These are phyloP conservation scores for Simalia tracyae DNA, from an alignment of 2,797 vertebrate species.

Conservation along the genomic window DNA sequence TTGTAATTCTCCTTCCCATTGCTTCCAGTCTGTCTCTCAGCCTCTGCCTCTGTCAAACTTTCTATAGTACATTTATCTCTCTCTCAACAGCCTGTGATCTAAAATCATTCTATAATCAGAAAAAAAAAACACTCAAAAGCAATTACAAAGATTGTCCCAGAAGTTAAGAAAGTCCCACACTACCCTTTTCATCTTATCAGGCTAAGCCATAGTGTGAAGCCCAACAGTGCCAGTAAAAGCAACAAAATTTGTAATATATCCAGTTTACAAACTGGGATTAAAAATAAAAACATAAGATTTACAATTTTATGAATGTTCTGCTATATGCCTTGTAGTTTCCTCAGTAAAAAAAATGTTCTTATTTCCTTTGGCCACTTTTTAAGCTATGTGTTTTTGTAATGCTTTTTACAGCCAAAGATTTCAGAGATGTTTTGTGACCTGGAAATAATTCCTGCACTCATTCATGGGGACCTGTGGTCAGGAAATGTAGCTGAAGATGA, in stretches of 20 bases:
- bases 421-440: slow-evolving; percentile 82
- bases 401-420: slow-evolving; percentile 83
- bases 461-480: slow-evolving; percentile 94
- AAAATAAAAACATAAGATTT: not conserved
- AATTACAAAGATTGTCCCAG: not conserved
- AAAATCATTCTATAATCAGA: not conserved
- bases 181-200: not conserved
- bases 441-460: slow-evolving; percentile 80
- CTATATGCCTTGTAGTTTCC: slow-evolving; percentile 1
- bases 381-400: slow-evolving; percentile 3
- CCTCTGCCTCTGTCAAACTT: not conserved
- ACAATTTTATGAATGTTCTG: not conserved
- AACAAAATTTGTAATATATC: not conserved
- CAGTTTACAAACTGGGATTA: not conserved
- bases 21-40: not conserved
- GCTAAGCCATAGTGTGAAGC: not conserved
- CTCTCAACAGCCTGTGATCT: not conserved
- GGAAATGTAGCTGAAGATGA: slow-evolving; percentile 89
- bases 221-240: not conserved
- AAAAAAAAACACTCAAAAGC: not conserved
- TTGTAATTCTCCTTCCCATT: no score
- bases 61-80: not conserved
- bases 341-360: not conserved
- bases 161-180: not conserved
- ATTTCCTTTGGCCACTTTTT: not conserved